phyloP scores from a whole-genome alignment of 2,888 invertebrate species.

The Campopleginae sp. region DNA sequence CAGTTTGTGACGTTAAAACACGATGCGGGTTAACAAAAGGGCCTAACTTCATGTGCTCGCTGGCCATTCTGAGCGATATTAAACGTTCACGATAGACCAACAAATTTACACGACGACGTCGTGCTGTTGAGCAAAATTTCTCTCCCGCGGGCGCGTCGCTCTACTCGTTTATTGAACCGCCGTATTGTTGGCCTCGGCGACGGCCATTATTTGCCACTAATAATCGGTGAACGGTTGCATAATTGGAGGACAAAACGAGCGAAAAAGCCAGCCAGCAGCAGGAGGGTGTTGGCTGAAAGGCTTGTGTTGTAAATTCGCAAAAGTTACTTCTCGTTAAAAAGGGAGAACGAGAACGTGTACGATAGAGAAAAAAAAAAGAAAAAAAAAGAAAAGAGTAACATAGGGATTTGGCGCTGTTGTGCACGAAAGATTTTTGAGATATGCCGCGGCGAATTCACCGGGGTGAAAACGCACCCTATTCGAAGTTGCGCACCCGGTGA shows the following conservation, averaged over 20 bases:
- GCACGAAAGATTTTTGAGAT: conserved; percentile 51
- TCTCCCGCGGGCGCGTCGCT: background rate
- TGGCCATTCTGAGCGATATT: conserved; percentile 31
- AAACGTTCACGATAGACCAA: background rate
- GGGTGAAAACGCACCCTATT: conserved; percentile 39
- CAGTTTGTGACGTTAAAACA: conserved; percentile 23
- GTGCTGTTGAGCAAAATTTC: conserved; percentile 15
- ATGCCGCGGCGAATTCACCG: conserved; percentile 35
- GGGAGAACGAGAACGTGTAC: background rate
- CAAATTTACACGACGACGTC: conserved; percentile 14
- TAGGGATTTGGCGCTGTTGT: background rate
- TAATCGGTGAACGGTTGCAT: conserved; percentile 59
- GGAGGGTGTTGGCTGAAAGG: conserved; percentile 1
- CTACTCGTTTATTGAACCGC: conserved; percentile 13
- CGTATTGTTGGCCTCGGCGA: conserved; percentile 20
- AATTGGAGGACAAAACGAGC: conserved; percentile 22
- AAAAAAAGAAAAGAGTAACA: background rate
- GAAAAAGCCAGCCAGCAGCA: background rate
- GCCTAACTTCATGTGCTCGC: conserved; percentile 11
- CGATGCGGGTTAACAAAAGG: conserved; percentile 52
- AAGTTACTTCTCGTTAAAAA: conserved; percentile 37
- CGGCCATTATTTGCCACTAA: conserved; percentile 61
- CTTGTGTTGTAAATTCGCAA: conserved; percentile 25
- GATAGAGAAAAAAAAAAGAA: background rate
- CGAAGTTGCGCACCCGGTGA: conserved; percentile 37